A percentile compares a stretch with the other conserved stretches of the same genome.
Conservation (phyloP, 1,140 invertebrate genomes). For the Phymorhynchus buccinoides region DNA sequence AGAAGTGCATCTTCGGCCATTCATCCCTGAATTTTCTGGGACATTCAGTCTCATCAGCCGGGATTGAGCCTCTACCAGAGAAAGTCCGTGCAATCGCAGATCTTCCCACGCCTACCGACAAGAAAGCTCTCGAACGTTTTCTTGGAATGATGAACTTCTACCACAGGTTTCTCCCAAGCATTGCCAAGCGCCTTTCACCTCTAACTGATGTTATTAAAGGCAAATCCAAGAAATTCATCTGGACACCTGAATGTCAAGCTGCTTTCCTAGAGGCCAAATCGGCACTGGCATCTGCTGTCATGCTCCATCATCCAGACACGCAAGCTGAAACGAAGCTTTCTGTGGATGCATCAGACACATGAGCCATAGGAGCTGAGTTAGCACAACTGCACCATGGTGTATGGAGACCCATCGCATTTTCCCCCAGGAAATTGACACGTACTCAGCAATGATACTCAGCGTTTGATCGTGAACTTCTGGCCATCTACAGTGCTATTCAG, state of each 20-base stretch:
- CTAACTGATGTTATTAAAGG: neutral
- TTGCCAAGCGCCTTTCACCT: neutral
- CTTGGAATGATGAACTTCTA: conserved; percentile 12
- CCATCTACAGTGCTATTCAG: conserved; percentile 72
- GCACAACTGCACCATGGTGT: too few relatives aligned
- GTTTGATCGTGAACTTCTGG: conserved; percentile 74
- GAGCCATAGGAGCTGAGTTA: too few relatives aligned
- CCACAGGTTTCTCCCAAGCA: too few relatives aligned
- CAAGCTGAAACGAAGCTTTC: too few relatives aligned
- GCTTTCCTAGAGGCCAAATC: neutral
- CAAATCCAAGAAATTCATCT: conserved; percentile 7
- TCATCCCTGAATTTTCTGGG: neutral
- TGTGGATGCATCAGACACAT: too few relatives aligned
- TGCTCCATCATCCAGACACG: too few relatives aligned
- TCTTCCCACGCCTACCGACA: neutral
- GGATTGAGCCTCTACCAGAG: neutral
- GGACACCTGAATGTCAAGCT: neutral
- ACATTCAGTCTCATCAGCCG: neutral
- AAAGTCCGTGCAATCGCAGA: neutral
- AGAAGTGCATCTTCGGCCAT: neutral
- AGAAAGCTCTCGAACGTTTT: conserved; percentile 23
- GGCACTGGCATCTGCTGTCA: neutral
- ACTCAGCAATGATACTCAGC: conserved; percentile 41
- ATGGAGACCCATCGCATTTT: too few relatives aligned
- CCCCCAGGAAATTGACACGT: too few relatives aligned